Evolutionary conservation across 1,140 invertebrate genomes (phyloP), one percentile per base, ranked within the genome.

Genomic region (Saccostrea glomerata): DNA sequence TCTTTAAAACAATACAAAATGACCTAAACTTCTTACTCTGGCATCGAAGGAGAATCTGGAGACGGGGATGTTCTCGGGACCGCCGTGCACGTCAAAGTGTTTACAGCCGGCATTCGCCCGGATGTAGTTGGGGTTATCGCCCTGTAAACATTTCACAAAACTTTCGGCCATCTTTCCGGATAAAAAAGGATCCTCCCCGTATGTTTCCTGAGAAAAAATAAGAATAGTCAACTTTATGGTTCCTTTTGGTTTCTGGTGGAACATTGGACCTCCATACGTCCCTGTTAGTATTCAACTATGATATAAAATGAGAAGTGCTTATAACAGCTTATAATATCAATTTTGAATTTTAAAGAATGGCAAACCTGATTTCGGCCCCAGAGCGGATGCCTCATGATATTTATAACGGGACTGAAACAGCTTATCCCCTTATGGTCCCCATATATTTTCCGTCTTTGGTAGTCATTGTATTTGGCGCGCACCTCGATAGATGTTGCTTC

Each of bases 161-260:
- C 60, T 83, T 20, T 63, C 56, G 0, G 92, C 92, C 12, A 93
- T 85, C 9, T 90, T 47, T 20, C 94, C 94, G 84, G 84, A 93
- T 47, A 95, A 82, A 70, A 89, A 93, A 1, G 94, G 94, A 89
- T 95, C 94, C 85, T 95, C 94, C 1, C 94, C 94, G 89, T 95
- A 95, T 6, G 94, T 95, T 91, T 95, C 94, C 94, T 95, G 86
- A 30, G 82, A 47, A 15, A 60, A 82, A 47, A 60, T 84, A 2
- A 7, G 4, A 36, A 30, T 23, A 36, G 0, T 36, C 30, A 36
- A 1, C 30, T 36, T 36, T 36, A 36, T 36, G 30, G 30, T 36
- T 36, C 30, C 30, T 36, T 36, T 36, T 36, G 30, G 30, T 36
- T 36, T 36, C 30, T 36, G 30, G 30, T 36, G 30, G 30, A 36